Evolutionary conservation across 2,888 invertebrate genomes (phyloP).

Genomic region (Brachypterus glaber): DNA sequence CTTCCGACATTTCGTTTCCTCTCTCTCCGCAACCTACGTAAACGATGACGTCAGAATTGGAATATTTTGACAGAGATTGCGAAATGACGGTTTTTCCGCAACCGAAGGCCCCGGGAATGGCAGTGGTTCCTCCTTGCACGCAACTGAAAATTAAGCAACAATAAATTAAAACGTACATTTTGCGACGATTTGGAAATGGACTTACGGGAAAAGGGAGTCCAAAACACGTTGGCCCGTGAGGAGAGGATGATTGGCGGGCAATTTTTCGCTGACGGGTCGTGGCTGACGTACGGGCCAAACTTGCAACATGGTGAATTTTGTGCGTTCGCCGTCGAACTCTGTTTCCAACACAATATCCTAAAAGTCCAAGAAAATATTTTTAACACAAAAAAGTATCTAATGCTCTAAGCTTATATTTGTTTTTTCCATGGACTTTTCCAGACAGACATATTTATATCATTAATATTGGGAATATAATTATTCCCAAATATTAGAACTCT

Average conservation of each 20-base stretch:
- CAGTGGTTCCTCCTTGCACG: conserved; percentile 97
- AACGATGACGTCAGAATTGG: conserved; percentile 98
- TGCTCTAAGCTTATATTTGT: too few species aligned
- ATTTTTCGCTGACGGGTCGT: conserved; percentile 92
- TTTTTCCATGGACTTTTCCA: too few species aligned
- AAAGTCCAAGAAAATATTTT: conserved; percentile 16
- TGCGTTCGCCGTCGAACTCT: conserved; percentile 94
- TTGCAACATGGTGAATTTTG: conserved; percentile 93
- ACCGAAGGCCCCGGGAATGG: conserved; percentile 99
- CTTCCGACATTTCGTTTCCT: conserved; percentile 99
- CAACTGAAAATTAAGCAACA: conserved; percentile 50
- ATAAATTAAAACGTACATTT: too few species aligned
- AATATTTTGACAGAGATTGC: conserved; percentile 97
- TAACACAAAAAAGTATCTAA: conserved; percentile 4
- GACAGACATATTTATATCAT: too few species aligned
- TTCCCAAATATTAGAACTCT: too few species aligned
- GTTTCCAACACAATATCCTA: conserved; percentile 95
- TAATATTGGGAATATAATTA: too few species aligned
- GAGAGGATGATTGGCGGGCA: conserved; percentile 96
- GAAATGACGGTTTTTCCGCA: conserved; percentile 99
- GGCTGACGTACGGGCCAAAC: conserved; percentile 99
- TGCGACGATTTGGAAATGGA: too few species aligned
- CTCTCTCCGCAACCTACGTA: conserved; percentile 99
- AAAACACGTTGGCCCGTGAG: conserved; percentile 97
- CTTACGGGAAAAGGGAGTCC: conserved; percentile 95